Evolutionary conservation across 2,113 vertebrate genomes (phyloP), one percentile per base, ranked within the genome.

Genomic region (Triplophysa dalaica): DNA sequence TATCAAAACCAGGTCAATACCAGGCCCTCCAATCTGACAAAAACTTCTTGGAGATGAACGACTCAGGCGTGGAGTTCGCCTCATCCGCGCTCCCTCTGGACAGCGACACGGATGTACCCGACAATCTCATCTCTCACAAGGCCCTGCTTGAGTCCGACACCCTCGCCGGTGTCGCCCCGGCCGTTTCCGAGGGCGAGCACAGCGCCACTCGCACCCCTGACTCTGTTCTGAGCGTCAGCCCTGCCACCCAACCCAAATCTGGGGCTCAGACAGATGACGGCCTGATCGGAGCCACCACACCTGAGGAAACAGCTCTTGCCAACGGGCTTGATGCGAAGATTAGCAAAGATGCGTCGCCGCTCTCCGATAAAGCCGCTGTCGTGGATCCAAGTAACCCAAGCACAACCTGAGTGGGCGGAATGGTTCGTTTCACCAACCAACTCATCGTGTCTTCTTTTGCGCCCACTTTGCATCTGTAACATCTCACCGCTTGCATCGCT

Each of bases 11-110:
- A 0, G 91, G 90, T 61, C 87, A 86, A 62, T 92, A 93, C 82
- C 89, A 90, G 19, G 72, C 88, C 29, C 87, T 92, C 0, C 6
- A 70, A 56, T 91, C 90, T 0, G 90, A 93, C 41, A 67, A 77
- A 26, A 88, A 90, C 67, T 83, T 91, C 8, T 9, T 91, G 85
- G 91, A 93, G 67, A 89, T 90, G 90, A 93, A 88, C 0, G 92
- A 93, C 84, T 93, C 92, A 0, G 92, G 88, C 1, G 89, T 89
- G 17, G 92, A 93, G 83, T 92, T 91, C 70, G 87, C 80, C 67
- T 63, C 0, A 45, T 85, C 89, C 0, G 82, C 75, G 7, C 78
- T 90, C 45, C 91, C 92, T 0, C 68, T 90, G 45, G 92, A 93
- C 89, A 93, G 91, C 10, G 92, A 92, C 87, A 90, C 91, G 0